Evolutionary conservation across 2,797 vertebrate species (phyloP).

Genomic region (Cephalopachus bancanus): DNA sequence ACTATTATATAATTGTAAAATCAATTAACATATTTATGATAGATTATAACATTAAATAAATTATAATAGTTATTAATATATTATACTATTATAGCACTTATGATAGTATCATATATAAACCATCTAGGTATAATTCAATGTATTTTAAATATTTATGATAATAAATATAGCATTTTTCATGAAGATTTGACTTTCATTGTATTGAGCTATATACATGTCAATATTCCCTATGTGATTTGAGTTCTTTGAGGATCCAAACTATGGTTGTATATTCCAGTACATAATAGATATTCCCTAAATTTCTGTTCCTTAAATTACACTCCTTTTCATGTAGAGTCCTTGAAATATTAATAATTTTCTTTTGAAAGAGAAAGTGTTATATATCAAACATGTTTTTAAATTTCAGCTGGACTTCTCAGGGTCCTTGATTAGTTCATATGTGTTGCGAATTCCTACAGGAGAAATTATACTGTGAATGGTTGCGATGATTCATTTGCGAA

Average conservation of each 20-base stretch:
- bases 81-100: not conserved
- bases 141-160: conserved; percentile 24
- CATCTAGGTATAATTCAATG: not conserved
- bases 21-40: conserved; percentile 20
- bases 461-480: not conserved
- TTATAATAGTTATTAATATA: not conserved
- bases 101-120: not conserved
- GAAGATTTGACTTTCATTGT: not conserved
- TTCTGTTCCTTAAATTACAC: not conserved
- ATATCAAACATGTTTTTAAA: not conserved
- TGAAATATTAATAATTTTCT: not conserved
- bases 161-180: conserved; percentile 32
- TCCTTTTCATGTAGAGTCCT: not conserved
- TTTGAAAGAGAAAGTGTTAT: not conserved
- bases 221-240: not conserved
- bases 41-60: not conserved
- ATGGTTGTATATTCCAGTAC: not conserved
- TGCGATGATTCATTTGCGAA: not conserved
- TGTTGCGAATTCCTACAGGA: not conserved
- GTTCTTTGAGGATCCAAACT: not conserved
- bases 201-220: not conserved
- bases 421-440: not conserved
- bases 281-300: not conserved
- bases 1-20: not conserved
- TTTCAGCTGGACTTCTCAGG: not conserved